Conservation (phyloP, 2,113 vertebrate species). For the Rhizomys pruinosus region DNA sequence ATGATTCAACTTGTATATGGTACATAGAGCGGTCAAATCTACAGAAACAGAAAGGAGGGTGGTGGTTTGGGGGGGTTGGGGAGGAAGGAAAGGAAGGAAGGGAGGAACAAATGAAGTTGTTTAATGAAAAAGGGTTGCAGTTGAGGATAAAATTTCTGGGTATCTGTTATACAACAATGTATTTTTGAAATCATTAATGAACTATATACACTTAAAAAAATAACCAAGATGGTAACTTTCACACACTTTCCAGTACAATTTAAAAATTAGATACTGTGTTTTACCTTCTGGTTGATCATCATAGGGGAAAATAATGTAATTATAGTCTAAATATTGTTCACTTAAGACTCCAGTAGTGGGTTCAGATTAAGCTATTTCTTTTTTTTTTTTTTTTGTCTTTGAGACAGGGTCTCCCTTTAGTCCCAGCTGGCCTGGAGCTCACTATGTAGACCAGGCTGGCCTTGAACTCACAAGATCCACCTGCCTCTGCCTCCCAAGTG, state of each 20-base stretch:
- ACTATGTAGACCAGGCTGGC: no score
- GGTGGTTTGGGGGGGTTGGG: neutral
- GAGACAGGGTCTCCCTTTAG: no score
- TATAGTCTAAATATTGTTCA: conserved; percentile 45
- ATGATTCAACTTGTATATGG: neutral
- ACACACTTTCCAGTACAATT: neutral
- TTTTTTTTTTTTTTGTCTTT: no score
- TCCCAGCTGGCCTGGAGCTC: no score
- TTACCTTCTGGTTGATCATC: conserved; percentile 34
- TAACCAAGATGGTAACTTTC: neutral
- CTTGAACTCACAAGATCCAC: no score
- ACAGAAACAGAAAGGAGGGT: conserved; percentile 28
- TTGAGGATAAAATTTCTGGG: conserved; percentile 30
- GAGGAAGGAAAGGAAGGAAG: no score
- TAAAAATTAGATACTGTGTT: conserved; percentile 27
- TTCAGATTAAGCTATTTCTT: neutral
- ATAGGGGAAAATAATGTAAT: conserved; percentile 46
- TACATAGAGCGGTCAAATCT: conserved; percentile 1
- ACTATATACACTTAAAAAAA: neutral
- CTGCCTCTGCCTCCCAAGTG: no score
- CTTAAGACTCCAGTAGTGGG: neutral
- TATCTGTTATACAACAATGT: neutral
- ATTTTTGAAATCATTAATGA: neutral
- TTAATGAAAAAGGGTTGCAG: neutral
- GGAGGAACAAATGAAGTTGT: neutral